Base-by-base conservation (phyloP, 2,888 invertebrate genomes). In the Tenthredo scrophulariae region DNA sequence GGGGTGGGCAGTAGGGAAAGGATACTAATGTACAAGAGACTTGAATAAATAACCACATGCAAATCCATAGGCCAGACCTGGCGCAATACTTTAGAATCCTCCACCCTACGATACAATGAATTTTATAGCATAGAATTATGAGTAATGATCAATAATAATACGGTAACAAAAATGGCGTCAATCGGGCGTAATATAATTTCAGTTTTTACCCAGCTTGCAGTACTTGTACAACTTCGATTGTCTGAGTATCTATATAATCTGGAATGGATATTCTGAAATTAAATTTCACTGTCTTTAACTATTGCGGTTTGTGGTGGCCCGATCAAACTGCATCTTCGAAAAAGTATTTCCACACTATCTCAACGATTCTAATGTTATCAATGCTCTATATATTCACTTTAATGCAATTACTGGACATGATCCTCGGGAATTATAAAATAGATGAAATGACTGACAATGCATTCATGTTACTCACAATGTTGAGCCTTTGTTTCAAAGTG, bases 361-460 rank as follows among this genome's bases (percentile, higher is more conserved):
- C 87, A n/a, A 85, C 87, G 10, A 22, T 84, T 1, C 29, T 88
- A 0, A 29, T 87, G 9, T 9, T 86, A 22, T 37, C 85, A 6
- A 3, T 87, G 15, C 10, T 88, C 33, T 58, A 75, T 6, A 67
- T 84, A 0, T 84, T 88, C 9, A 46, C 84, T 0, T 0, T 87
- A 1, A 86, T 85, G 0, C 86, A 88, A 82, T 40, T 87, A 4
- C 5, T 90, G 0, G 87, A 88, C 15, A 65, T 89, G 3, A 40
- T 87, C 2, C 37, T 75, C 77, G 82, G 75, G 6, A 85, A 85
- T 1, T 84, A 85, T 0, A 85, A 82, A 22, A 33, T 85, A 3
- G 85, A 87, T 4, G 87, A 89, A 1, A 87, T 89, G 26, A 85
- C 87, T 0, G 87, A 88, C 13, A 88, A 87, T 72, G 84, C 87